phyloP scores from a whole-genome alignment of 2,888 invertebrate species.

The Eilema caniola region DNA sequence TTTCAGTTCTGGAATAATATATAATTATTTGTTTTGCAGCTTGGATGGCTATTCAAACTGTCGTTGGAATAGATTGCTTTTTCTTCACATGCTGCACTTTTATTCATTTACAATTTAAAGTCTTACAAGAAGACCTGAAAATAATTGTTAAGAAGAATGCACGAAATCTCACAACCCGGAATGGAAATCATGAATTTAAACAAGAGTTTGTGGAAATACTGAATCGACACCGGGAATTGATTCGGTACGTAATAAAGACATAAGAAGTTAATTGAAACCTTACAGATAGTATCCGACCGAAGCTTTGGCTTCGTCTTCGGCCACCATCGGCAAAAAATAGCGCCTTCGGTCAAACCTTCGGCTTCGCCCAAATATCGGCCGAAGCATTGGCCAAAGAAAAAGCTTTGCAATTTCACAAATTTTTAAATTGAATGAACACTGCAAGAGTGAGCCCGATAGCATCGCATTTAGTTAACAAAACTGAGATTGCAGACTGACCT shows the following conservation, averaged over 20 bases:
- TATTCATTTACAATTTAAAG: conserved; percentile 62
- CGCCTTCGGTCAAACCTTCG: too few species aligned
- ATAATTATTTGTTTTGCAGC: conserved; percentile 25
- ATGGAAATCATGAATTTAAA: conserved; percentile 30
- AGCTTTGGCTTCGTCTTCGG: too few species aligned
- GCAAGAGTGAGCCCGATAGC: too few species aligned
- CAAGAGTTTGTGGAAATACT: conserved; percentile 47
- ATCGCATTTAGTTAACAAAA: too few species aligned
- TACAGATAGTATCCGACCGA: too few species aligned
- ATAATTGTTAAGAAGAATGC: conserved; percentile 40
- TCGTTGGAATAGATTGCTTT: conserved; percentile 63
- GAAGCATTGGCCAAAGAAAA: too few species aligned
- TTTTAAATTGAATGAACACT: too few species aligned
- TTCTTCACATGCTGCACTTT: conserved; percentile 64
- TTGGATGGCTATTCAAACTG: conserved; percentile 47
- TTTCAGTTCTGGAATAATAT: not conserved
- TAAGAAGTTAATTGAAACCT: not conserved
- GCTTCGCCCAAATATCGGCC: too few species aligned
- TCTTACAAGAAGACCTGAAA: conserved; percentile 57
- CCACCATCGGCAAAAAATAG: too few species aligned
- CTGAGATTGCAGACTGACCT: too few species aligned
- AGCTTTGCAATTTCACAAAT: too few species aligned
- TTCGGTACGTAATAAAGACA: conserved; percentile 53
- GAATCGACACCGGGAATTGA: conserved; percentile 59
- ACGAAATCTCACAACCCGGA: not conserved